Evolutionary conservation across 2,113 vertebrate species (phyloP).

Genomic region (Astur gentilis): DNA sequence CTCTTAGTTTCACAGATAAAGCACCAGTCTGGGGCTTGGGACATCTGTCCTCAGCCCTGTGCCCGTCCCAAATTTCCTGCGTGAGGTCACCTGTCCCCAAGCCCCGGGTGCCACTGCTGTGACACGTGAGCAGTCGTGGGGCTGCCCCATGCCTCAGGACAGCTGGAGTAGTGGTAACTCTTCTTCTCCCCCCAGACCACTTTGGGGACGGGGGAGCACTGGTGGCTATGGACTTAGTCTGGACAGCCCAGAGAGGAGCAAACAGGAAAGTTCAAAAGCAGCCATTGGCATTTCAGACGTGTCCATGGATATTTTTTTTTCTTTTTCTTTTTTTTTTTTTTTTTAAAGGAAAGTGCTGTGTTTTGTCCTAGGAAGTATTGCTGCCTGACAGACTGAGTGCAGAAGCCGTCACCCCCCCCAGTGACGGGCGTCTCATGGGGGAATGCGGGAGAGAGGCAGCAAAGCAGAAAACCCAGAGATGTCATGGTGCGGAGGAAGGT

Average conservation of each 20-base stretch:
- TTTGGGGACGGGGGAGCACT: fast-evolving
- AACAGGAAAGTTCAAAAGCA: background rate
- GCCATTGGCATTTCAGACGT: fast-evolving
- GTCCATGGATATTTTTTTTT: fast-evolving
- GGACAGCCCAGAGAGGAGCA: background rate
- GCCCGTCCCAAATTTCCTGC: background rate
- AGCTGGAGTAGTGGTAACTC: fast-evolving
- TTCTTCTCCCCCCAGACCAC: background rate
- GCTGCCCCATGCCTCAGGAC: background rate
- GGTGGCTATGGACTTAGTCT: background rate
- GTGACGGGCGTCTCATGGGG: background rate
- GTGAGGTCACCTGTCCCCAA: background rate
- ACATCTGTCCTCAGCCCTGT: background rate
- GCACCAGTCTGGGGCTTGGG: background rate
- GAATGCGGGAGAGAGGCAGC: background rate
- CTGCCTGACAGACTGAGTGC: background rate
- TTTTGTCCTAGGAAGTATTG: fast-evolving
- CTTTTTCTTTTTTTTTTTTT: too few species aligned
- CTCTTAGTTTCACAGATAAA: background rate
- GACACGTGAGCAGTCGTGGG: fast-evolving
- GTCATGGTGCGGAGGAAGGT: background rate
- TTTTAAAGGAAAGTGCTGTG: fast-evolving
- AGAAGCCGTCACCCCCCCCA: background rate
- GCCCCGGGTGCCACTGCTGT: background rate
- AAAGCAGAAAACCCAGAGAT: background rate